Evolutionary conservation across 2,888 invertebrate species (phyloP).

Genomic region (Nymphalis c-album): DNA sequence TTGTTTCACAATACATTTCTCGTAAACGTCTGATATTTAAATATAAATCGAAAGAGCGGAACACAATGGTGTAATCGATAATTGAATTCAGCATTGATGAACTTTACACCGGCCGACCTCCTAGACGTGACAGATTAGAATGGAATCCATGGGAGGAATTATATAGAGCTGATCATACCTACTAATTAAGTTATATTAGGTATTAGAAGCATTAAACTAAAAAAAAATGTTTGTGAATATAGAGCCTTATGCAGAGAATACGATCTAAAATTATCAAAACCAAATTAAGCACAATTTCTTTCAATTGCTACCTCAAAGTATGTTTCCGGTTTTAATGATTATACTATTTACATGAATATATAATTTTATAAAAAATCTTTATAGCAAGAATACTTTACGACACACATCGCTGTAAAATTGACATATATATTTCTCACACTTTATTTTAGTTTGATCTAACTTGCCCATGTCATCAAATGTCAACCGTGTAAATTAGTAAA

Average conservation of each 20-base stretch:
- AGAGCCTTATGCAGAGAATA: neutral
- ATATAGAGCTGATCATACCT: slow-evolving; percentile 57
- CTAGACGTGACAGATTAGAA: slow-evolving; percentile 81
- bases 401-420: too few species aligned
- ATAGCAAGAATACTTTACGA: too few species aligned
- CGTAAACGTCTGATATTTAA: slow-evolving; percentile 80
- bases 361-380: too few species aligned
- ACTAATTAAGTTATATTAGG: too few species aligned
- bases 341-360: too few species aligned
- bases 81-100: slow-evolving; percentile 82
- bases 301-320: too few species aligned
- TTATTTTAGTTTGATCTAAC: neutral
- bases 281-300: too few species aligned
- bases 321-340: too few species aligned
- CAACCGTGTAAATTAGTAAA: neutral
- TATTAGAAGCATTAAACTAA: too few species aligned
- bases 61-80: slow-evolving; percentile 81
- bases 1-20: slow-evolving; percentile 79
- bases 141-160: slow-evolving; percentile 62
- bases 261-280: too few species aligned
- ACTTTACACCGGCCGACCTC: slow-evolving; percentile 80
- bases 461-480: too few species aligned
- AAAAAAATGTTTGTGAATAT: neutral
- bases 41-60: slow-evolving; percentile 80
- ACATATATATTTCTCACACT: too few species aligned